Percentiles rank a stretch among this genome's conserved stretches.
phyloP scores from a whole-genome alignment of 2,113 vertebrate genomes.

The Petaurus breviceps region DNA sequence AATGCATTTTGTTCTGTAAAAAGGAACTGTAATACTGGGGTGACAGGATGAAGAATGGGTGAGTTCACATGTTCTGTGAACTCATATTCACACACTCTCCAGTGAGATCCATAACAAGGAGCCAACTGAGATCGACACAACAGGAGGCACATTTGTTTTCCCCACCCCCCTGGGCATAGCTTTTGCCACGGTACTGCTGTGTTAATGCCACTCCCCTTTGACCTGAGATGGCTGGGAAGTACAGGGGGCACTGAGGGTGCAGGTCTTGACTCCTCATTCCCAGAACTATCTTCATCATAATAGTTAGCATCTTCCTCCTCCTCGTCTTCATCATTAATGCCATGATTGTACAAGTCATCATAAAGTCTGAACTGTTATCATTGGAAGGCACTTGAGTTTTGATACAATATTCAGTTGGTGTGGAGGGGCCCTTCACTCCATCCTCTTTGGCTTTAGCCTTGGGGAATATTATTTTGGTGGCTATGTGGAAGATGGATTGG shows the following conservation, averaged over 20 bases:
- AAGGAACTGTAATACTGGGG: slow-evolving; percentile 81
- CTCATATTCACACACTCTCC: slow-evolving; percentile 64
- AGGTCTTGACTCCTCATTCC: slow-evolving; percentile 97
- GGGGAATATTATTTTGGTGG: background rate
- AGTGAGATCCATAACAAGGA: slow-evolving; percentile 86
- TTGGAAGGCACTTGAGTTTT: slow-evolving; percentile 99
- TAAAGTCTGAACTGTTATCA: slow-evolving; percentile 99
- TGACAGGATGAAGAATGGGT: slow-evolving; percentile 83
- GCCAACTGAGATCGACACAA: slow-evolving; percentile 83
- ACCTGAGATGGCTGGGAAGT: slow-evolving; percentile 85
- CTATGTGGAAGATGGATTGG: no score
- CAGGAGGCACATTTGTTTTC: slow-evolving; percentile 79
- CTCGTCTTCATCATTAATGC: slow-evolving; percentile 95
- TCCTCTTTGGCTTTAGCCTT: slow-evolving; percentile 97
- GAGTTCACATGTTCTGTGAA: slow-evolving; percentile 83
- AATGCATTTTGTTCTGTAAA: background rate
- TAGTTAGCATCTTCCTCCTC: slow-evolving; percentile 92
- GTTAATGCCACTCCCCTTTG: slow-evolving; percentile 85
- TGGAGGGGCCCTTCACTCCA: slow-evolving; percentile 97
- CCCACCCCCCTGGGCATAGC: slow-evolving; percentile 67
- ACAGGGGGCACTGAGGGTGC: slow-evolving; percentile 79
- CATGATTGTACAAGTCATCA: slow-evolving; percentile 96
- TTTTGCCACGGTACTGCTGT: slow-evolving; percentile 82
- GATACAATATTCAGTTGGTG: slow-evolving; percentile 98
- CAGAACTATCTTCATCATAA: slow-evolving; percentile 97